A percentile compares a stretch with the other conserved stretches of the same genome.
phyloP scores from a whole-genome alignment of 1,140 invertebrate species.

The Brachionus manjavacas region DNA sequence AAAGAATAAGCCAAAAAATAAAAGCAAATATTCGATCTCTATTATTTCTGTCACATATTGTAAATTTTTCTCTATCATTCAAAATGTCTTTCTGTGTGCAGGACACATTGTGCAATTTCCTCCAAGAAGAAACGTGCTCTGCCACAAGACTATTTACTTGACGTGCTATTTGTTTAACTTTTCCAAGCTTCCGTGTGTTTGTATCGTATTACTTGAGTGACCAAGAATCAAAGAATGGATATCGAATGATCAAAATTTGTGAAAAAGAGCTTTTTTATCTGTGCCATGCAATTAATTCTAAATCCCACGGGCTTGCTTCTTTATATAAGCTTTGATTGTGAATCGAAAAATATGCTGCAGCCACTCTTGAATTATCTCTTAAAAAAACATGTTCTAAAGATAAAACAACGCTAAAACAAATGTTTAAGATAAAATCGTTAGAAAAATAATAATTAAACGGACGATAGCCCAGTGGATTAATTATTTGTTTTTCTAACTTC shows the following conservation, averaged over 20 bases:
- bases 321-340: neutral
- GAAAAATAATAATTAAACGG: neutral
- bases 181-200: neutral
- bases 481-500: conserved; percentile 9
- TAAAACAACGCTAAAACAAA: neutral
- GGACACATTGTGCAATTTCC: neutral
- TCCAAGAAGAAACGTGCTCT: neutral
- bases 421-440: neutral
- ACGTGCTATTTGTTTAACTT: neutral
- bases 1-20: neutral
- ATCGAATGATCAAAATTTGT: neutral
- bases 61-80: neutral
- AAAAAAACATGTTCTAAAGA: conserved; percentile 2
- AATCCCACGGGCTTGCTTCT: neutral
- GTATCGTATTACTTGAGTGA: neutral
- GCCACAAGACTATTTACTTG: neutral
- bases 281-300: neutral
- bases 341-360: neutral
- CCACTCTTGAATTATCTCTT: neutral
- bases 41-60: conserved; percentile 29
- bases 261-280: neutral
- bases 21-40: neutral
- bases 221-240: neutral
- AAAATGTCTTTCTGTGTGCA: neutral
- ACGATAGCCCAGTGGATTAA: neutral